These are phyloP conservation scores for Bothrops jararaca DNA, from an alignment of 2,113 vertebrate genomes.

Conservation along the genomic window DNA sequence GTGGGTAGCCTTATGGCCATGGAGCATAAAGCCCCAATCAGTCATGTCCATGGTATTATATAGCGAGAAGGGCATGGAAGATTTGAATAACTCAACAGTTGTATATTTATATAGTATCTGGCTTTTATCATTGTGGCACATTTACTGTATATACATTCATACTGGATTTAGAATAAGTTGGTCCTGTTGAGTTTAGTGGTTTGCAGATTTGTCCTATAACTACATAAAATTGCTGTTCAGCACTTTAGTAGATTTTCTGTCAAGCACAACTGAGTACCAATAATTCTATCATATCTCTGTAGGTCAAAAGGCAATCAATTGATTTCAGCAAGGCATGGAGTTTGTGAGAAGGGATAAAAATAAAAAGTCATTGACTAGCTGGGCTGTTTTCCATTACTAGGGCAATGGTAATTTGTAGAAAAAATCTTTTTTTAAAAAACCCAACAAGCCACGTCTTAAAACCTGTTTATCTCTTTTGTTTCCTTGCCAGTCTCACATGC, in stretches of 20 bases:
- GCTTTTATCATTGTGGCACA: not conserved
- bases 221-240: not conserved
- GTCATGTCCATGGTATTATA: not conserved
- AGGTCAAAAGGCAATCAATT: not conserved
- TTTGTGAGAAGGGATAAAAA: not conserved
- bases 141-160: not conserved
- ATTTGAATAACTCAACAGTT: not conserved
- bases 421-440: not conserved
- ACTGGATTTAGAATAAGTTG: not conserved
- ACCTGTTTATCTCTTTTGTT: slow-evolving; percentile 1
- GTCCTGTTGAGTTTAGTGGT: not conserved
- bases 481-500: not conserved
- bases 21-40: not conserved
- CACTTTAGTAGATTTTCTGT: not conserved
- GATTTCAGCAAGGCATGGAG: not conserved
- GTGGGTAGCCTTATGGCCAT: not conserved
- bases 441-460: not conserved
- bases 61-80: not conserved
- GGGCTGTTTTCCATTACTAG: not conserved
- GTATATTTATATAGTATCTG: not conserved
- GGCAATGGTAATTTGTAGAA: not conserved
- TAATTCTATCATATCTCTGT: not conserved
- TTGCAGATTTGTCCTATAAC: not conserved
- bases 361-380: not conserved
- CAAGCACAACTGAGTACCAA: not conserved